Conservation (phyloP, 2,113 vertebrate genomes). For the Hyaena hyaena region DNA sequence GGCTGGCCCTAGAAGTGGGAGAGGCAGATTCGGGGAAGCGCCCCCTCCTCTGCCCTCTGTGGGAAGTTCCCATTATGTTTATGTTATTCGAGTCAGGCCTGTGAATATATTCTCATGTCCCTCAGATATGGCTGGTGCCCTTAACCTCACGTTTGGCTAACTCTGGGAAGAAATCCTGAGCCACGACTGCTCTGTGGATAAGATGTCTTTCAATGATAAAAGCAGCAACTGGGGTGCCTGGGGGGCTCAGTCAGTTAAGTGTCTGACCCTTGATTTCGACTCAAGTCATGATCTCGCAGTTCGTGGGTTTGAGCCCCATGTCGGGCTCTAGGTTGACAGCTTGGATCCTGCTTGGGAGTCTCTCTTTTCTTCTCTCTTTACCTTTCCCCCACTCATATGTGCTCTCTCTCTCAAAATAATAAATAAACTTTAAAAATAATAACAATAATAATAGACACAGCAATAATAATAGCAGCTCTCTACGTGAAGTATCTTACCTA, state of each 20-base stretch:
- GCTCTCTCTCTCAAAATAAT: too few species aligned
- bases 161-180: neutral
- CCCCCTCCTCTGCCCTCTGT: neutral
- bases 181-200: neutral
- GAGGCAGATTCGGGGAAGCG: neutral
- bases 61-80: neutral
- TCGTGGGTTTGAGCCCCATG: too few species aligned
- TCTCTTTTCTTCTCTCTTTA: too few species aligned
- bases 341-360: too few species aligned
- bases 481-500: neutral
- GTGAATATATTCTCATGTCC: neutral
- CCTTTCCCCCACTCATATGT: neutral
- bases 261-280: too few species aligned
- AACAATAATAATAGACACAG: constrained; percentile 10
- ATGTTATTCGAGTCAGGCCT: neutral
- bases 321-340: too few species aligned
- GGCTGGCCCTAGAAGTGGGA: neutral
- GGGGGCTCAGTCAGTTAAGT: too few species aligned
- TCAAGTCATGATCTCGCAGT: too few species aligned
- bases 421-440: too few species aligned
- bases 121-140: neutral
- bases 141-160: neutral
- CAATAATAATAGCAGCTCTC: neutral
- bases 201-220: constrained; percentile 23
- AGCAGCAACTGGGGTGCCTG: neutral